Evolutionary conservation across 1,140 invertebrate genomes (phyloP).

Genomic region (Choristoneura fumiferana): DNA sequence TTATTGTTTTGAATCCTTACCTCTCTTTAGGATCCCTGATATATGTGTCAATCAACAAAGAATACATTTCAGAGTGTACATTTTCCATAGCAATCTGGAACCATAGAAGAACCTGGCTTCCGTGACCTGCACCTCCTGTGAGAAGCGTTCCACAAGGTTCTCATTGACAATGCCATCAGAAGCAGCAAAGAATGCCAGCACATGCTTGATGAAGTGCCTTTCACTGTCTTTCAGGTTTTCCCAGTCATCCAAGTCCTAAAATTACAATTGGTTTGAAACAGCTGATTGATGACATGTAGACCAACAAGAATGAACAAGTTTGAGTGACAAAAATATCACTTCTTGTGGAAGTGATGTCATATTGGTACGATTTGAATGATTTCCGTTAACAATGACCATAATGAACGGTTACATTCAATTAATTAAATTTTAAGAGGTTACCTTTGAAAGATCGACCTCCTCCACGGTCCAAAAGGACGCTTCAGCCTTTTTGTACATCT

Average conservation of each 20-base stretch:
- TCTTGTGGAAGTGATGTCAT: background rate
- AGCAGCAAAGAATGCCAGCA: slow-evolving; percentile 99
- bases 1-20: too few relatives aligned
- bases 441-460: slow-evolving; percentile 94
- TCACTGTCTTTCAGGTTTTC: slow-evolving; percentile 91
- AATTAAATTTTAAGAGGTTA: slow-evolving; percentile 2
- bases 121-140: slow-evolving; percentile 97
- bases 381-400: too few relatives aligned
- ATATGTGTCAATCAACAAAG: slow-evolving; percentile 98
- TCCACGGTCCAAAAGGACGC: slow-evolving; percentile 99
- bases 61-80: slow-evolving; percentile 99
- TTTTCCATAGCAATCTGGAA: slow-evolving; percentile 99
- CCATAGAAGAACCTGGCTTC: slow-evolving; percentile 99
- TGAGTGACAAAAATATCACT: background rate
- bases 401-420: too few relatives aligned
- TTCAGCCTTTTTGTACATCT: slow-evolving; percentile 99
- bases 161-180: slow-evolving; percentile 99
- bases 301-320: too few relatives aligned
- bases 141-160: slow-evolving; percentile 98
- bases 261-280: background rate
- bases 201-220: slow-evolving; percentile 96
- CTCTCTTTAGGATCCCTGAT: slow-evolving; percentile 92
- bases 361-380: too few relatives aligned
- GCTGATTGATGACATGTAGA: too few relatives aligned
- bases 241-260: slow-evolving; percentile 93